Base-by-base conservation (phyloP, 2,888 invertebrate species). In the Melanostoma mellinum region DNA sequence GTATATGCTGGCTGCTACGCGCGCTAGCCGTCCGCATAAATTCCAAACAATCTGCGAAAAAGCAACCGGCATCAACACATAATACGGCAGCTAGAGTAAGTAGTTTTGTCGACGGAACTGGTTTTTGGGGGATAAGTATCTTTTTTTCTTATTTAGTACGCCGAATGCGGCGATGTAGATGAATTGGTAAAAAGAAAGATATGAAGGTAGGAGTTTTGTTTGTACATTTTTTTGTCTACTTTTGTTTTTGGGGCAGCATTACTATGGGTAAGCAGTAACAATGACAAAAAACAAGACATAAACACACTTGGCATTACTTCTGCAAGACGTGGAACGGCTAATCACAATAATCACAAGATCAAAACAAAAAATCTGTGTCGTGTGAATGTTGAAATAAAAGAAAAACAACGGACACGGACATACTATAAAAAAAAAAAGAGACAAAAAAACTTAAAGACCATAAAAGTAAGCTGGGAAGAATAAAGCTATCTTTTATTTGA, bases 321-420 rank as follows among this genome's bases (percentile, higher is more conserved):
- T 67, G 30, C 4, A 73, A 76, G 67, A 55, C 72, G 76, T 71
- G 76, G 55, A 72, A 55, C 81, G 72, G 67, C 48, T 67, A 72
- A 67, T 61, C 61, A 48, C 42, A 50, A 44, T 42, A 46, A 60
- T 77, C 50, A 40, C n/a, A 30, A 42, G 38, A 10, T 67, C 67
- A 32, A 69, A 48, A 10, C 30, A 20, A 20, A 20, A 20, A 9
- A 56, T 69, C 48, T 69, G 56, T 69, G 46, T 36, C 68, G 20
- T 68, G 68, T 6, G 67, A 20, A 20, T 20, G 20, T 20, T 20
- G 20, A 20, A 20, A 20, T 20, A 20, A 20, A 20, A 20, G 20
- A 20, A 20, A 20, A 20, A 20, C 20, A 20, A 20, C 20, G 20
- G 20, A 20, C 20, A 20, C 20, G 20, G 20, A 20, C 20, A 20